Evolutionary conservation across 2,113 vertebrate species (phyloP), one percentile per base, ranked within the genome.

Genomic region (Circaetus gallicus): DNA sequence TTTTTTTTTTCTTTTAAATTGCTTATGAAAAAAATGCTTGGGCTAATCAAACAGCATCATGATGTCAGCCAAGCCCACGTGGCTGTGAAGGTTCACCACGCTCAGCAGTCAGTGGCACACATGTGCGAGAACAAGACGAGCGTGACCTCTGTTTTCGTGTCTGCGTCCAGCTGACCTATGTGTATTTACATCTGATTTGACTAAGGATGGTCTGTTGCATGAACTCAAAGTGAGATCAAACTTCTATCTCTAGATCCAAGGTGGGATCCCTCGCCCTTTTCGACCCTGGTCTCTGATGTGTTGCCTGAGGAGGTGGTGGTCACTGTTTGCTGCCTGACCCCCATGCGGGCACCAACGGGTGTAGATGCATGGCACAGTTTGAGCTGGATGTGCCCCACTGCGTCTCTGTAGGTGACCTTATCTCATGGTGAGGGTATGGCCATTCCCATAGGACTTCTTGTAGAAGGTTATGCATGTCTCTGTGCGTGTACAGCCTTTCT

Each of bases 311-410:
- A 43, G 42, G 20, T 19, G 55, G 26, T 70, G 26, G 28, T 67
- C 17, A 4, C 40, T 10, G 4, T 22, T 67, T 28, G 26, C n/a
- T 20, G 12, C 45, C 26, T 42, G n/a, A 49, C 7, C 29, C n/a
- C 47, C 13, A 8, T 5, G 8, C 3, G 2, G n/a, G 6, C 56
- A 12, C 15, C 31, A 25, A 1, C 0, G 29, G 29, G 16, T 77
- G 40, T 9, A 49, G 63, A 16, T 11, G 7, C 8, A 4, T 6
- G 10, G 42, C 29, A 45, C 11, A 3, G 18, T 25, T n/a, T 10
- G n/a, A 61, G 59, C 31, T 80, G 53, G n/a, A 28, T 36, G 21
- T 55, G 43, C 22, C 26, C 18, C 2, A 3, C 31, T 17, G 7
- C 13, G 4, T 22, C 21, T 58, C 42, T 56, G 22, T 50, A 28